Evolutionary conservation across 2,888 invertebrate species (phyloP).

Genomic region (Harpalus rubripes): DNA sequence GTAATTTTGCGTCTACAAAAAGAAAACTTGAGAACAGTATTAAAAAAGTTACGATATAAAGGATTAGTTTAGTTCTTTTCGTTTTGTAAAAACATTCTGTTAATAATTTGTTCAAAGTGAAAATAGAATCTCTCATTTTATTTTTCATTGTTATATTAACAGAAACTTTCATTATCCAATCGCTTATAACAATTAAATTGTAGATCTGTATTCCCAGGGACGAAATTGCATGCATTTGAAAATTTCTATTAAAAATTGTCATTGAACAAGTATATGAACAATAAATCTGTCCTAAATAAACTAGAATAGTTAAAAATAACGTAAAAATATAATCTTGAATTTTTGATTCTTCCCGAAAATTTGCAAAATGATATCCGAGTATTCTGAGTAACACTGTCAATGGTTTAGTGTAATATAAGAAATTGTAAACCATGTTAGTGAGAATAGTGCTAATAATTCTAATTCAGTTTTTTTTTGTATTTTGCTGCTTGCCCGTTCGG

Average conservation of each 20-base stretch:
- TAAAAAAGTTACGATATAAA: background rate
- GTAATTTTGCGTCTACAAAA: background rate
- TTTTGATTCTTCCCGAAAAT: background rate
- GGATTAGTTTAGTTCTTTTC: background rate
- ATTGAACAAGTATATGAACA: background rate
- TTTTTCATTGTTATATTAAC: background rate
- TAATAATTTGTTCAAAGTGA: background rate
- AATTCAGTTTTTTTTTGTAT: no score
- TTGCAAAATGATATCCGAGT: conserved; percentile 9
- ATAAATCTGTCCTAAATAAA: background rate
- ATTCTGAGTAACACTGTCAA: background rate
- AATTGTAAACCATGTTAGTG: background rate
- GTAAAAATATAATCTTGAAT: conserved; percentile 2
- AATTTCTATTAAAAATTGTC: background rate
- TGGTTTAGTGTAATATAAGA: conserved; percentile 8
- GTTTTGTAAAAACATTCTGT: background rate
- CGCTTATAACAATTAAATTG: background rate
- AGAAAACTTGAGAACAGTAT: background rate
- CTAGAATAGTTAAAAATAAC: background rate
- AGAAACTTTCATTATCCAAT: background rate
- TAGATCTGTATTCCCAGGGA: background rate
- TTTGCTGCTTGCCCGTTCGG: no score
- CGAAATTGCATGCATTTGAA: background rate
- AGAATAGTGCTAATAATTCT: no score
- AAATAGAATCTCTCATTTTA: background rate